Conservation (phyloP, 2,797 vertebrate genomes). For the Coccyzus lansbergi region DNA sequence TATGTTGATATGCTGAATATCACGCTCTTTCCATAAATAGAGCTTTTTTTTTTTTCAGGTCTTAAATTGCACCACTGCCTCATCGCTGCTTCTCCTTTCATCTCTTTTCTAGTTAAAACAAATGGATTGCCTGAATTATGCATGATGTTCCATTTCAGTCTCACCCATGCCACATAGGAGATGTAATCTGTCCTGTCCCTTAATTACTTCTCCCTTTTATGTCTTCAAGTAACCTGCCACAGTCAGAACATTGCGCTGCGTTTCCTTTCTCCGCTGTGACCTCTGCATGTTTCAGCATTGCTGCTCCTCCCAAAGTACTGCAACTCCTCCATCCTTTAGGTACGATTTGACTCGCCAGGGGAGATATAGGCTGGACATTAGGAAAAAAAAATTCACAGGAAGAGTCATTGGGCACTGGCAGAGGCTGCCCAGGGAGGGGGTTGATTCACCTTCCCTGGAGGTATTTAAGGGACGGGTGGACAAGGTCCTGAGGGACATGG, state of each 20-base stretch:
- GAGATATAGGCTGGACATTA: no score
- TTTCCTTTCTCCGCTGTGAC: not conserved
- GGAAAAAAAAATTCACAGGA: no score
- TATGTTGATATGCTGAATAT: not conserved
- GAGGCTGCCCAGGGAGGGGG: no score
- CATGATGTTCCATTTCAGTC: not conserved
- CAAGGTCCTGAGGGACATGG: no score
- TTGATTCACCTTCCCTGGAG: no score
- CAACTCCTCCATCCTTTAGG: not conserved
- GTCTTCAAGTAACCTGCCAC: not conserved
- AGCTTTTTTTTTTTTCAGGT: conserved; percentile 4
- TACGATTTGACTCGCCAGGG: not conserved
- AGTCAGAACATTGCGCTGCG: not conserved
- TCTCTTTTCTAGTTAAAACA: not conserved
- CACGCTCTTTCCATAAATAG: not conserved
- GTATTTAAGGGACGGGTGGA: no score
- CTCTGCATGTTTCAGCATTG: not conserved
- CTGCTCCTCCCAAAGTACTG: not conserved
- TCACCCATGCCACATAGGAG: not conserved
- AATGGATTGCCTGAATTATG: not conserved
- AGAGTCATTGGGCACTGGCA: no score
- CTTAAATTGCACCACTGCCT: not conserved
- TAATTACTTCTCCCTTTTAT: not conserved
- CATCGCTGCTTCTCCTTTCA: not conserved
- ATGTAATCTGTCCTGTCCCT: not conserved